Conservation (phyloP, 2,797 vertebrate genomes). For the Diceros bicornis region DNA sequence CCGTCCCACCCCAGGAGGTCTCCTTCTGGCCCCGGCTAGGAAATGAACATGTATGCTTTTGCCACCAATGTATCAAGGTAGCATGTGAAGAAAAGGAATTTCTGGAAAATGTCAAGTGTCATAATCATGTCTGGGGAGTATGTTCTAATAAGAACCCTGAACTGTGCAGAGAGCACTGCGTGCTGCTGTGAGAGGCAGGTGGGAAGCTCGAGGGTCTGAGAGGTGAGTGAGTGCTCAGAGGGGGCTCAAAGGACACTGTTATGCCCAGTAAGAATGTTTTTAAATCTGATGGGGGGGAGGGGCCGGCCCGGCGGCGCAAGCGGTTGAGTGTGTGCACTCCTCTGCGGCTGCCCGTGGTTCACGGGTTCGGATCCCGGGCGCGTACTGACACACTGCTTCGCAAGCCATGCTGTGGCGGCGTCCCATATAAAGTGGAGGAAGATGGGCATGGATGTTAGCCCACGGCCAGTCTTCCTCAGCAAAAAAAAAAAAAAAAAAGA, state of each 20-base stretch:
- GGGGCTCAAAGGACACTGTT: too few relatives aligned
- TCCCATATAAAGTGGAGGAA: too few relatives aligned
- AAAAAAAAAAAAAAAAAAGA: too few relatives aligned
- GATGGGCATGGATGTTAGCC: too few relatives aligned
- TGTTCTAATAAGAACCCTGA: background rate
- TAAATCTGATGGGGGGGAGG: accelerated
- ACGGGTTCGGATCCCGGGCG: too few relatives aligned
- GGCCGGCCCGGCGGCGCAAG: too few relatives aligned
- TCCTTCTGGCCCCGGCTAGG: background rate
- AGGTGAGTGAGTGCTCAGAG: too few relatives aligned
- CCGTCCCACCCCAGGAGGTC: background rate
- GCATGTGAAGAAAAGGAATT: background rate
- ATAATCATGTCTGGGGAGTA: background rate
- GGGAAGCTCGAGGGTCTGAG: background rate
- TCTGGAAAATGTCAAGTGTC: background rate
- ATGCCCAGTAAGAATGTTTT: background rate
- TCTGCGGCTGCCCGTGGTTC: too few relatives aligned
- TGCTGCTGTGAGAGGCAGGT: background rate
- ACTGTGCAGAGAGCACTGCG: background rate
- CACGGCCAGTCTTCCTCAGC: too few relatives aligned
- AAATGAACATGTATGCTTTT: background rate
- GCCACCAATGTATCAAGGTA: background rate
- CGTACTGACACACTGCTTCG: too few relatives aligned
- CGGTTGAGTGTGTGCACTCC: too few relatives aligned
- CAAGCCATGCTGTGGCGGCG: too few relatives aligned